phyloP scores from a whole-genome alignment of 2,113 vertebrate genomes.

The Micromys minutus region DNA sequence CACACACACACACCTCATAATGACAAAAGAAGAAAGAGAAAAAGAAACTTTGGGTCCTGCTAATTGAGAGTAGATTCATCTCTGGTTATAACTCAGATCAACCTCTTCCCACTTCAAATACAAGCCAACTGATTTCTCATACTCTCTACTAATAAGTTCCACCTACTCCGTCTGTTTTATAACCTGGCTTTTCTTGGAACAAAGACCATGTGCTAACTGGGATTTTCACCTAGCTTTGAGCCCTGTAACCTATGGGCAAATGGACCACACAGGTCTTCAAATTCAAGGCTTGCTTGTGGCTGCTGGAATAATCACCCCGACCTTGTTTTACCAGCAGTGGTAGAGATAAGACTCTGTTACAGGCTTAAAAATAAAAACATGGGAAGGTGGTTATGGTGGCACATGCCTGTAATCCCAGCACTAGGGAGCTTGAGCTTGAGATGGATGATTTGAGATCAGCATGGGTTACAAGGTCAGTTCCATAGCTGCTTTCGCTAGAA shows the following conservation, averaged over 20 bases:
- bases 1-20: not conserved
- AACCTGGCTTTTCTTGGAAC: conserved; percentile 19
- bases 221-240: conserved; percentile 6
- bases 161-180: not conserved
- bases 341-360: not conserved
- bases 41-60: not conserved
- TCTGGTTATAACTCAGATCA: not conserved
- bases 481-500: not conserved
- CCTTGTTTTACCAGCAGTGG: not conserved
- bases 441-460: not conserved
- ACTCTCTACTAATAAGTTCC: not conserved
- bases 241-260: not conserved
- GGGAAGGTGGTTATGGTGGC: not conserved
- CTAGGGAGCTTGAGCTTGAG: not conserved
- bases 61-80: not conserved
- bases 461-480: not conserved
- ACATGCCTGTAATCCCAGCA: not conserved
- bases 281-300: not conserved
- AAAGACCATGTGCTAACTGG: not conserved
- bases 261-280: fast-evolving
- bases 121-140: conserved; percentile 14
- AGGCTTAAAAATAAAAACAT: not conserved
- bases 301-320: not conserved
- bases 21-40: not conserved
- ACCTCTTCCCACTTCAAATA: not conserved